Percentiles rank a stretch among this genome's conserved stretches.
Conservation (phyloP, 2,888 invertebrate species). For the Chrysolina haemoptera region DNA sequence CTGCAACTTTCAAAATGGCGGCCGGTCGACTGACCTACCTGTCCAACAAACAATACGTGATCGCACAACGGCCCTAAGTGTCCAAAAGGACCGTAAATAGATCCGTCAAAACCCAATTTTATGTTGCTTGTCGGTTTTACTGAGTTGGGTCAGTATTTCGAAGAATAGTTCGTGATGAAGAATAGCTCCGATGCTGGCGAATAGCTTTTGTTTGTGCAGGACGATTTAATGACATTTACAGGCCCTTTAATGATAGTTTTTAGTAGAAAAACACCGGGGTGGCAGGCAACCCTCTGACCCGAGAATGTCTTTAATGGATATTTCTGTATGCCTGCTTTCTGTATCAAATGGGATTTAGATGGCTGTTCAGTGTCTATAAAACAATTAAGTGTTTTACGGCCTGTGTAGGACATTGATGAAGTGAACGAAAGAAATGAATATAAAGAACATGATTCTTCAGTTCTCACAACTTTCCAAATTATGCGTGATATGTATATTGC, state of each 20-base stretch:
- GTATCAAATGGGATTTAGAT: constrained; percentile 38
- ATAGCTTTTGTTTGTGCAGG: constrained; percentile 41
- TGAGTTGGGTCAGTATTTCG: constrained; percentile 20
- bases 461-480: background rate
- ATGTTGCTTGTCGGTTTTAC: constrained; percentile 8
- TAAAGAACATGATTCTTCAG: background rate
- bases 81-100: constrained; percentile 17
- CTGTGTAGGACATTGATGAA: constrained; percentile 6
- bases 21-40: background rate
- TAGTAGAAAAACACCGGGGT: constrained; percentile 46
- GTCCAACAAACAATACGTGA: constrained; percentile 11
- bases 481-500: too few relatives aligned
- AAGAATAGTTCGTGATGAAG: constrained; percentile 26
- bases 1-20: constrained; percentile 17
- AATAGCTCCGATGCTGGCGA: constrained; percentile 35
- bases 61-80: background rate
- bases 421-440: constrained; percentile 5
- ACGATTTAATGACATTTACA: constrained; percentile 58
- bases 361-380: constrained; percentile 33
- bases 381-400: constrained; percentile 25
- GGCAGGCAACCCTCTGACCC: constrained; percentile 51
- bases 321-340: constrained; percentile 49
- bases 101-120: background rate
- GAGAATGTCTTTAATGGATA: constrained; percentile 51
- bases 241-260: constrained; percentile 45